Percentiles rank a stretch among this genome's conserved stretches.
These are phyloP conservation scores for Drosophila ironensis DNA, from an alignment of 1,140 invertebrate genomes.

Conservation along the genomic window DNA sequence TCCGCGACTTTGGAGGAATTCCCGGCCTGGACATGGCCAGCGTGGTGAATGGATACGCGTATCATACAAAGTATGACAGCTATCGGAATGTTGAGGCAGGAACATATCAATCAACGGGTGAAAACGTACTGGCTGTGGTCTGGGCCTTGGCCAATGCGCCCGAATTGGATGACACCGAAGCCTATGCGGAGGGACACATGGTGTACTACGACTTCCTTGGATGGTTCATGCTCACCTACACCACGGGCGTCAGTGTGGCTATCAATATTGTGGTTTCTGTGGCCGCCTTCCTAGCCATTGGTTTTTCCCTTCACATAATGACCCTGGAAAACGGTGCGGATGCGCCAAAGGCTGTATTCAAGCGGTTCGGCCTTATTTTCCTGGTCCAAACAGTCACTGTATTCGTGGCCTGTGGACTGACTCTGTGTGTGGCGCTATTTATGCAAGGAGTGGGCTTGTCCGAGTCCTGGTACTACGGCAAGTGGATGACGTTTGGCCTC, in stretches of 20 bases:
- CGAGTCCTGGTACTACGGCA: slow-evolving; percentile 87
- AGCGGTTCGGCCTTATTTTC: slow-evolving; percentile 60
- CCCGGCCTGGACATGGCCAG: slow-evolving; percentile 96
- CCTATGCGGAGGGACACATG: slow-evolving; percentile 83
- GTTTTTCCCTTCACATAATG: slow-evolving; percentile 69
- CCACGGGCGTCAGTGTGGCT: slow-evolving; percentile 83
- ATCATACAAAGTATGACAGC: slow-evolving; percentile 93
- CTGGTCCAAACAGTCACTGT: slow-evolving; percentile 52
- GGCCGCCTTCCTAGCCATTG: slow-evolving; percentile 83
- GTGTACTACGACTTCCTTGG: slow-evolving; percentile 92
- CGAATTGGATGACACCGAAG: slow-evolving; percentile 83
- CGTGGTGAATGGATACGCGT: slow-evolving; percentile 95
- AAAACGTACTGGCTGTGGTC: slow-evolving; percentile 88
- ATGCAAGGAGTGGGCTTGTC: slow-evolving; percentile 84
- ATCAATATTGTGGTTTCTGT: slow-evolving; percentile 84
- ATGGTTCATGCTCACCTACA: slow-evolving; percentile 86
- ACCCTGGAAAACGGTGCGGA: slow-evolving; percentile 16
- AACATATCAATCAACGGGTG: slow-evolving; percentile 92
- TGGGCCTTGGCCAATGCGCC: slow-evolving; percentile 85
- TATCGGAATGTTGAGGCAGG: slow-evolving; percentile 89
- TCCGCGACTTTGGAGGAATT: slow-evolving; percentile 92
- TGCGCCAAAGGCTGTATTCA: slow-evolving; percentile 52
- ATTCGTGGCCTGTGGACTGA: slow-evolving; percentile 82
- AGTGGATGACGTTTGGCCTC: slow-evolving; percentile 86
- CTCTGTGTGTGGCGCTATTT: slow-evolving; percentile 83